These are phyloP conservation scores for Poeciliopsis presidionis DNA, from an alignment of 2,797 vertebrate genomes.

Conservation along the genomic window DNA sequence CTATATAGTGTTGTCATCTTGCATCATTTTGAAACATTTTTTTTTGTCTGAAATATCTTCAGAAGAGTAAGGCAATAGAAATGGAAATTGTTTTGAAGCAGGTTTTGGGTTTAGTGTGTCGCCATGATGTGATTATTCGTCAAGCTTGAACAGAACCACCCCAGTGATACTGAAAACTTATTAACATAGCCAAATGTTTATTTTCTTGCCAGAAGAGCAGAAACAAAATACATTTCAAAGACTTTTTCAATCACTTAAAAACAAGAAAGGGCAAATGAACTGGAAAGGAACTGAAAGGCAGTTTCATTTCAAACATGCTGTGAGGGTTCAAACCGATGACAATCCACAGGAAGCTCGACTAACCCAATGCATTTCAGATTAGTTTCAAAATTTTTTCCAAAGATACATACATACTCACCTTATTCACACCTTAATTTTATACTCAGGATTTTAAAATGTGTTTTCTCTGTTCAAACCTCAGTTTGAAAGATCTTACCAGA, in stretches of 20 bases:
- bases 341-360: neutral
- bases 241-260: neutral
- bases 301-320: neutral
- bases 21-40: neutral
- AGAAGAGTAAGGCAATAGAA: neutral
- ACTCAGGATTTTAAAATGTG: neutral
- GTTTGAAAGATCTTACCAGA: neutral
- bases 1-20: neutral
- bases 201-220: neutral
- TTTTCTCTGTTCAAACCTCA: neutral
- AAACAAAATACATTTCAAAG: neutral
- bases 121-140: neutral
- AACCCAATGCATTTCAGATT: neutral
- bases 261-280: neutral
- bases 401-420: neutral
- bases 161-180: neutral
- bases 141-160: neutral
- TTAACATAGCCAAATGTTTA: neutral
- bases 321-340: neutral
- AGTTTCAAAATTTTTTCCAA: neutral
- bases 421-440: neutral
- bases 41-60: neutral
- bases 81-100: neutral
- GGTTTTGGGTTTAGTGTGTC: neutral
- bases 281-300: neutral